These are phyloP conservation scores for Silurus aristotelis DNA, from an alignment of 2,797 vertebrate genomes.

Conservation along the genomic window DNA sequence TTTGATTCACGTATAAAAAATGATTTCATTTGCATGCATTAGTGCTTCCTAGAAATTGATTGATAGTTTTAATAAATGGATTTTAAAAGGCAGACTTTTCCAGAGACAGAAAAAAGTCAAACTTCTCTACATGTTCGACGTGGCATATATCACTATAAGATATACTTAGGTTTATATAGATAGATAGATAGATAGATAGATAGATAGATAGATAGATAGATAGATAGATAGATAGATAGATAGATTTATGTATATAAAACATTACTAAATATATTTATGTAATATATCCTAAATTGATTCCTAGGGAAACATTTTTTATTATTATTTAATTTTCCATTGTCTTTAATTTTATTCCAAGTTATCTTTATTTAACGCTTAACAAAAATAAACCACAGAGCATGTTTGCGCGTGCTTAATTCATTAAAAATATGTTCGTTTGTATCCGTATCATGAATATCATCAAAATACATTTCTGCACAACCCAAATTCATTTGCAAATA, in stretches of 20 bases:
- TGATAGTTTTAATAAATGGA: background rate
- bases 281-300: too few species aligned
- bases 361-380: background rate
- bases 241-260: too few species aligned
- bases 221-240: too few species aligned
- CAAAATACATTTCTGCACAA: background rate
- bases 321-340: background rate
- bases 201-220: too few species aligned
- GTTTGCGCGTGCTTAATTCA: background rate
- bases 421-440: background rate
- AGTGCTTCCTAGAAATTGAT: background rate
- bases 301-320: too few species aligned
- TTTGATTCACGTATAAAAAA: background rate
- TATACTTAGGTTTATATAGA: too few species aligned
- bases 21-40: background rate
- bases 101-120: background rate
- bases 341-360: background rate
- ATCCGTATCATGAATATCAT: conserved; percentile 6
- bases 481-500: background rate
- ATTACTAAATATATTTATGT: too few species aligned
- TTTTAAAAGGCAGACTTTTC: background rate
- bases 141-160: background rate
- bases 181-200: too few species aligned
- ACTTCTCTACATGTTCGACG: background rate
- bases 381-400: background rate